Conservation (phyloP, 2,797 vertebrate species). For the Centroberyx gerrardi region DNA sequence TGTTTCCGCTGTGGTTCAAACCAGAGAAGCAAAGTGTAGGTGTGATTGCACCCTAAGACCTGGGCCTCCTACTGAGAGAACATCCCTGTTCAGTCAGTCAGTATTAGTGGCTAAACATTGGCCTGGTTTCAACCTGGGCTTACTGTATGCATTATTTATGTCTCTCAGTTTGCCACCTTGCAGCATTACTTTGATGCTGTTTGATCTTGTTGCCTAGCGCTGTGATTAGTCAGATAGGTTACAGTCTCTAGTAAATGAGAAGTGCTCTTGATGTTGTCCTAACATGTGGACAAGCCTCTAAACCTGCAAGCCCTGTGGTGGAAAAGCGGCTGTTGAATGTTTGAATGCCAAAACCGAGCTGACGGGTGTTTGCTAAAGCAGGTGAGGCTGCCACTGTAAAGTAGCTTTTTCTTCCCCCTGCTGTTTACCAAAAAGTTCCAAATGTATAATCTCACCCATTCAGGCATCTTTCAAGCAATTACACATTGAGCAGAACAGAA, state of each 20-base stretch:
- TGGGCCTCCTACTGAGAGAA: too few species aligned
- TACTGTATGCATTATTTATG: too few species aligned
- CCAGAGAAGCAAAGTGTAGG: too few species aligned
- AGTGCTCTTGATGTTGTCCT: not conserved
- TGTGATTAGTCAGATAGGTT: not conserved
- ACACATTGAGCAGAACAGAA: not conserved
- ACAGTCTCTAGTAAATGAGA: not conserved
- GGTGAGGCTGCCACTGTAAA: not conserved
- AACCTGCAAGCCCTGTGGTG: too few species aligned
- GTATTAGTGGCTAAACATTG: too few species aligned
- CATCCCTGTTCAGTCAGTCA: too few species aligned
- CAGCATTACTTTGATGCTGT: not conserved
- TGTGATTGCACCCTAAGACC: too few species aligned
- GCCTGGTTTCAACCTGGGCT: too few species aligned
- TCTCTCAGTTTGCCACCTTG: not conserved
- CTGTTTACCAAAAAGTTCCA: not conserved
- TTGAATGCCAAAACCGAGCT: too few species aligned
- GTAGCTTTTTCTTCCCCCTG: not conserved
- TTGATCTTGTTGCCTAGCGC: not conserved
- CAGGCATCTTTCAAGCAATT: not conserved
- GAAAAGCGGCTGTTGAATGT: too few species aligned
- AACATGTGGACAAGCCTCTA: not conserved
- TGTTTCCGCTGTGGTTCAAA: too few species aligned
- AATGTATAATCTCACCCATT: not conserved
- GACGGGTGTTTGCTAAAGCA: too few species aligned